Evolutionary conservation across 2,888 invertebrate genomes (phyloP).

Genomic region (Cantharis lateralis): DNA sequence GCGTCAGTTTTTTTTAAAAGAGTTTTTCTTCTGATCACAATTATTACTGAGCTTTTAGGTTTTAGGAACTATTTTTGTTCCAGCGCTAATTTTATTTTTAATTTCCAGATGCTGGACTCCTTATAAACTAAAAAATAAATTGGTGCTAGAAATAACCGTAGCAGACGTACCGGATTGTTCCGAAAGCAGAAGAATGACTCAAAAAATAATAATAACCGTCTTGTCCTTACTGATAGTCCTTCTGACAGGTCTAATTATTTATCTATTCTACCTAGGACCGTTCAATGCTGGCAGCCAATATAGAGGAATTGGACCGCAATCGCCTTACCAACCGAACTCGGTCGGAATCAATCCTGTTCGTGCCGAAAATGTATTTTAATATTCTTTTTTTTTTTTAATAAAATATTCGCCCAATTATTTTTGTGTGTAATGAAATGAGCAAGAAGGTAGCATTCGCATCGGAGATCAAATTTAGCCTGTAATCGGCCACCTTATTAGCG

Average conservation of each 20-base stretch:
- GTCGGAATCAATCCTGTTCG: constrained; percentile 10
- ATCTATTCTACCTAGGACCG: constrained; percentile 45
- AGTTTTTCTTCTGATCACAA: too few relatives aligned
- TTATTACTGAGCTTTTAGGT: too few relatives aligned
- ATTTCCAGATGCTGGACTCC: constrained; percentile 50
- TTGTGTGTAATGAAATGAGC: constrained; percentile 11
- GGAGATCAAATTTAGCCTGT: constrained; percentile 51
- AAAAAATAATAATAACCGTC: constrained; percentile 46
- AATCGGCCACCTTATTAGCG: constrained; percentile 54
- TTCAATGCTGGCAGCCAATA: constrained; percentile 26
- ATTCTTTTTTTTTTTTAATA: neutral
- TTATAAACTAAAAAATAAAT: constrained; percentile 36
- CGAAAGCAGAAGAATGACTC: constrained; percentile 41
- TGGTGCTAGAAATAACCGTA: constrained; percentile 41
- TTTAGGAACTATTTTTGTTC: too few relatives aligned
- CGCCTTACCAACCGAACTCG: constrained; percentile 43
- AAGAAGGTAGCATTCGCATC: constrained; percentile 44
- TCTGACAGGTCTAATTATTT: constrained; percentile 45
- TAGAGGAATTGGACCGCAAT: constrained; percentile 43
- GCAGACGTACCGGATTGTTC: constrained; percentile 46
- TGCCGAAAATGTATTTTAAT: constrained; percentile 4
- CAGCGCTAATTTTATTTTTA: neutral
- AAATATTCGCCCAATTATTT: neutral
- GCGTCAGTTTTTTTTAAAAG: too few relatives aligned
- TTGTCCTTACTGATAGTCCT: constrained; percentile 42